Conservation (phyloP, 2,113 vertebrate genomes). For the Perca schrenkii region DNA sequence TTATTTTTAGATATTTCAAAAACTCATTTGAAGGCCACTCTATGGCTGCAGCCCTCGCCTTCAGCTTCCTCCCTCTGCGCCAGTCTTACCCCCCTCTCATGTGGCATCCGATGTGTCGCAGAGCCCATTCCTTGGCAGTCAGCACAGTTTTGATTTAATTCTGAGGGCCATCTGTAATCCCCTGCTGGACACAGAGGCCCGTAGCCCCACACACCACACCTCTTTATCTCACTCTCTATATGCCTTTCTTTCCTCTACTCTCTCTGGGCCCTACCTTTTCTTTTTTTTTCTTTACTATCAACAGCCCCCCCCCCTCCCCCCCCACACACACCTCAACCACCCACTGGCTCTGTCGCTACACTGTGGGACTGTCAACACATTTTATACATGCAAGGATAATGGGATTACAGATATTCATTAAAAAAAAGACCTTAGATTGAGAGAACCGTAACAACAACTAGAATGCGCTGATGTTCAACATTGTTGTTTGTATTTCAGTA, state of each 20-base stretch:
- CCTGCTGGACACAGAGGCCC: slow-evolving; percentile 68
- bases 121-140: slow-evolving; percentile 77
- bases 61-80: slow-evolving; percentile 49
- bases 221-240: slow-evolving; percentile 64
- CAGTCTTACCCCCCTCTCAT: slow-evolving; percentile 58
- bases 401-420: slow-evolving; percentile 41
- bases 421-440: neutral
- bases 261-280: slow-evolving; percentile 49
- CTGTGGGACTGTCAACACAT: slow-evolving; percentile 51
- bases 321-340: too few species aligned
- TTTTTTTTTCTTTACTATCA: slow-evolving; percentile 42
- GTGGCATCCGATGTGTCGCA: slow-evolving; percentile 65
- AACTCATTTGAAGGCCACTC: slow-evolving; percentile 79
- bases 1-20: slow-evolving; percentile 85
- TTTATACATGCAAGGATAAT: slow-evolving; percentile 62
- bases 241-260: slow-evolving; percentile 51
- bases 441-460: neutral
- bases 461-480: slow-evolving; percentile 17
- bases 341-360: slow-evolving; percentile 21
- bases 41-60: slow-evolving; percentile 44
- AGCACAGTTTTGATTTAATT: slow-evolving; percentile 81
- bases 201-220: slow-evolving; percentile 44
- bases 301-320: neutral
- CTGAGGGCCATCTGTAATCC: slow-evolving; percentile 82
- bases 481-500: slow-evolving; percentile 36